A percentile compares a stretch with the other conserved stretches of the same genome.
Evolutionary conservation across 2,888 invertebrate species (phyloP).

Genomic region (Phalangium opilio): DNA sequence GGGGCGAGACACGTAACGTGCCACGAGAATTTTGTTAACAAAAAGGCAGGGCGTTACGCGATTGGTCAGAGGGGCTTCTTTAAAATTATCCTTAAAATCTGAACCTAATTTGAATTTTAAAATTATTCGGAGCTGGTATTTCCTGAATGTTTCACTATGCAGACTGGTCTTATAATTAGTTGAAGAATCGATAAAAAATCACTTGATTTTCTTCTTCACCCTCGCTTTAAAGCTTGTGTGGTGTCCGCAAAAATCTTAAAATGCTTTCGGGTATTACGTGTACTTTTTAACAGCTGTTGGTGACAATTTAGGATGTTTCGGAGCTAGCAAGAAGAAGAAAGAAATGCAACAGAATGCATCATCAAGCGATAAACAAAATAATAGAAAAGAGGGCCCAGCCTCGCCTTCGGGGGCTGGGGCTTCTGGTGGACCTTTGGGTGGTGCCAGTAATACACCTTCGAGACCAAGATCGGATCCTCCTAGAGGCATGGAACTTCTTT

Average conservation of each 20-base stretch:
- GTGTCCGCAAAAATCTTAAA: conserved; percentile 9
- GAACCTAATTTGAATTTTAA: too few relatives aligned
- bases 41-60: too few relatives aligned
- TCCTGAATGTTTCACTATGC: too few relatives aligned
- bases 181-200: too few relatives aligned
- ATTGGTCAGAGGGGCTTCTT: too few relatives aligned
- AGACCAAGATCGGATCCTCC: conserved; percentile 39
- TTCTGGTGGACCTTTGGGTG: not conserved
- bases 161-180: too few relatives aligned
- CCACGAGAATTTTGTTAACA: too few relatives aligned
- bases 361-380: conserved; percentile 7
- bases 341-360: conserved; percentile 15
- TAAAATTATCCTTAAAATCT: too few relatives aligned
- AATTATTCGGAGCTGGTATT: too few relatives aligned
- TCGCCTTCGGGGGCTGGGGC: conserved; percentile 3
- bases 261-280: conserved; percentile 1
- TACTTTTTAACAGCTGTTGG: conserved; percentile 37
- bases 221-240: conserved; percentile 4
- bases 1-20: too few relatives aligned
- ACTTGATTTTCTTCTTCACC: too few relatives aligned
- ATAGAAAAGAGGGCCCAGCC: conserved; percentile 12
- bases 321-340: conserved; percentile 77
- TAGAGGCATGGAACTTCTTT: conserved; percentile 63
- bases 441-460: conserved; percentile 10
- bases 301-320: conserved; percentile 88